Conservation (phyloP, 92 coral and sea anemone species). For the Porites lobata region DNA sequence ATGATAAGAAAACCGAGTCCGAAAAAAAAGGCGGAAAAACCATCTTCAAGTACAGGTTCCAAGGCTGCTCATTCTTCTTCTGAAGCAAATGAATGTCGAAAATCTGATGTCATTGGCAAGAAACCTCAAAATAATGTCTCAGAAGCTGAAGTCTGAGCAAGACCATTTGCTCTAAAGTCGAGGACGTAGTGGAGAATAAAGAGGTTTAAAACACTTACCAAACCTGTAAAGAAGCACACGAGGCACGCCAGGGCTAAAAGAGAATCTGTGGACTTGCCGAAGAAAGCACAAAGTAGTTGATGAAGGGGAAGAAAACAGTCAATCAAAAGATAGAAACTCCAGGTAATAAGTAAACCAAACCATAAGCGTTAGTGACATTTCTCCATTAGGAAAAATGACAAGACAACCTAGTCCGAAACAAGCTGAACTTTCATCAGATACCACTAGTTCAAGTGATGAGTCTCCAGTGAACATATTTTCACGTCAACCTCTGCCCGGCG, state of each 20-base stretch:
- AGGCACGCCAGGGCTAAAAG: background rate
- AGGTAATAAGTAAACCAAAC: background rate
- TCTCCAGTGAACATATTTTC: constrained; percentile 13
- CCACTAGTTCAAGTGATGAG: constrained; percentile 38
- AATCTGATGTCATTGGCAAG: background rate
- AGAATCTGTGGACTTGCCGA: background rate
- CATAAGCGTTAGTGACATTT: background rate
- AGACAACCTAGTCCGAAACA: background rate
- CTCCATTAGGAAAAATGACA: background rate
- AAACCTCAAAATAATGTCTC: background rate
- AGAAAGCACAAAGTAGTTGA: background rate
- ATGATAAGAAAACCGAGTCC: background rate
- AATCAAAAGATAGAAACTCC: background rate
- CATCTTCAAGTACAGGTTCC: background rate
- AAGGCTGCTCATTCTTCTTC: background rate
- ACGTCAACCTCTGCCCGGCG: constrained; percentile 49
- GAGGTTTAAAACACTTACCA: background rate
- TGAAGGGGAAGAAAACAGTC: background rate
- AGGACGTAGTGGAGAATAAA: background rate
- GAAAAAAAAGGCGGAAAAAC: background rate
- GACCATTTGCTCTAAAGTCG: background rate
- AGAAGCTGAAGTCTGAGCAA: background rate
- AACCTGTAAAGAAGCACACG: background rate
- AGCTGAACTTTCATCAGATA: constrained; percentile 43
- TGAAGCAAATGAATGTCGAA: background rate